phyloP scores from a whole-genome alignment of 2,888 invertebrate species.

The Nephrotoma guestfalica region DNA sequence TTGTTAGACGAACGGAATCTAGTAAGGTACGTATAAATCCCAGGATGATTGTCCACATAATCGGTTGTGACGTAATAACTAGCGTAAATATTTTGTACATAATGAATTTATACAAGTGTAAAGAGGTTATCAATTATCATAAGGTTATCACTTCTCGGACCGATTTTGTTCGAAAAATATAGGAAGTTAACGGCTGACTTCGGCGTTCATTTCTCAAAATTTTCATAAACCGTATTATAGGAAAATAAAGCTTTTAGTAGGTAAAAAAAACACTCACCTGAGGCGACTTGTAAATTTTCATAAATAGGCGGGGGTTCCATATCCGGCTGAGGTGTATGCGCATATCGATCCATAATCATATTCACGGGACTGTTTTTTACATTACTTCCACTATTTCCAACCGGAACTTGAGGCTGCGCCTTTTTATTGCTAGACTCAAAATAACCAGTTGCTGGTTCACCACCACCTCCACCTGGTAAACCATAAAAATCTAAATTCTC shows the following conservation, averaged over 20 bases:
- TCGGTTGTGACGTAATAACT: too few relatives aligned
- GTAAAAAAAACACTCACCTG: conserved; percentile 17
- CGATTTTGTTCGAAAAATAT: too few relatives aligned
- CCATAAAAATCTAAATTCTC: conserved; percentile 74
- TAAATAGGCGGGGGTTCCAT: conserved; percentile 43
- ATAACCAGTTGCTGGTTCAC: conserved; percentile 11
- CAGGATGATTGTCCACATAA: too few relatives aligned
- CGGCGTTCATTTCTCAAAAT: too few relatives aligned
- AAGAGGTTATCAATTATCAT: too few relatives aligned
- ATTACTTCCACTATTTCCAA: conserved; percentile 34
- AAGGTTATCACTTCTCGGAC: too few relatives aligned
- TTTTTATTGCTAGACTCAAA: conserved; percentile 37
- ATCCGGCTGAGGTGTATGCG: conserved; percentile 38
- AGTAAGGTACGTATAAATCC: too few relatives aligned
- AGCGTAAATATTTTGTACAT: too few relatives aligned
- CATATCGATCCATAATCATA: conserved; percentile 32
- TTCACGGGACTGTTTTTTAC: conserved; percentile 33
- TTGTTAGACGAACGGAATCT: too few relatives aligned
- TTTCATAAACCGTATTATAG: too few relatives aligned
- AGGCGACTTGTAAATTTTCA: conserved; percentile 45
- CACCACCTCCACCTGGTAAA: conserved; percentile 23
- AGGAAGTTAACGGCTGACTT: too few relatives aligned
- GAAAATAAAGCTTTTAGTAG: not conserved
- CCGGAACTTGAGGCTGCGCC: conserved; percentile 69
- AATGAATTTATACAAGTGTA: too few relatives aligned